These are phyloP conservation scores for Meghimatium bilineatum DNA, from an alignment of 2,888 invertebrate genomes.

Conservation along the genomic window DNA sequence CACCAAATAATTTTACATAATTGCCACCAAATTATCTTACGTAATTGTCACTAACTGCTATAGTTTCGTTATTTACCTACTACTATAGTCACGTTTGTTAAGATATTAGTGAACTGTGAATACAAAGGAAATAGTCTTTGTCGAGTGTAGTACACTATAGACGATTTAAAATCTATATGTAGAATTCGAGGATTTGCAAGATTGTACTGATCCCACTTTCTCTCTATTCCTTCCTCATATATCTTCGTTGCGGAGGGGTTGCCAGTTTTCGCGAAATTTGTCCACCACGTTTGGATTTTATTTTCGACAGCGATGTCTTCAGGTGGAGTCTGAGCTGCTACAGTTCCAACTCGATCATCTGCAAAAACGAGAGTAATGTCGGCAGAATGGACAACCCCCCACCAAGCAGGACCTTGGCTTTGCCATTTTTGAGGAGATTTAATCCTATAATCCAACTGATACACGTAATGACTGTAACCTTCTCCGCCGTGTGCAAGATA, in stretches of 20 bases:
- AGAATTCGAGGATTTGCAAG: not conserved
- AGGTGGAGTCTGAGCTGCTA: too few relatives aligned
- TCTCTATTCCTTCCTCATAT: not conserved
- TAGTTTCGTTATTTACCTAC: too few relatives aligned
- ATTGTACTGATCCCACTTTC: constrained; percentile 21
- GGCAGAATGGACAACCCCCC: not conserved
- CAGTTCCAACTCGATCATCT: not conserved
- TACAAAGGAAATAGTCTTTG: not conserved
- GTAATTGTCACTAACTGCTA: too few relatives aligned
- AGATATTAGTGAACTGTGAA: not conserved
- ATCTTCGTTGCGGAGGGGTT: not conserved
- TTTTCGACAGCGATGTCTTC: not conserved
- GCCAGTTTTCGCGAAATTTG: constrained; percentile 31
- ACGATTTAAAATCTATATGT: constrained; percentile 1
- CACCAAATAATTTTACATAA: too few relatives aligned
- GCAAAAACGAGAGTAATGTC: constrained; percentile 10
- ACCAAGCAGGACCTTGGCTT: not conserved
- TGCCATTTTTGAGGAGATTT: not conserved
- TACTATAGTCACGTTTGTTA: too few relatives aligned
- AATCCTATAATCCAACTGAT: constrained; percentile 14
- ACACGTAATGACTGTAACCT: not conserved
- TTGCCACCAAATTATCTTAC: too few relatives aligned
- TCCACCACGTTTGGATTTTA: constrained; percentile 8
- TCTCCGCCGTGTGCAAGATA: not conserved
- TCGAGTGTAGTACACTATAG: not conserved